Conservation (phyloP, 2,113 vertebrate genomes). For the Podocnemis expansa region DNA sequence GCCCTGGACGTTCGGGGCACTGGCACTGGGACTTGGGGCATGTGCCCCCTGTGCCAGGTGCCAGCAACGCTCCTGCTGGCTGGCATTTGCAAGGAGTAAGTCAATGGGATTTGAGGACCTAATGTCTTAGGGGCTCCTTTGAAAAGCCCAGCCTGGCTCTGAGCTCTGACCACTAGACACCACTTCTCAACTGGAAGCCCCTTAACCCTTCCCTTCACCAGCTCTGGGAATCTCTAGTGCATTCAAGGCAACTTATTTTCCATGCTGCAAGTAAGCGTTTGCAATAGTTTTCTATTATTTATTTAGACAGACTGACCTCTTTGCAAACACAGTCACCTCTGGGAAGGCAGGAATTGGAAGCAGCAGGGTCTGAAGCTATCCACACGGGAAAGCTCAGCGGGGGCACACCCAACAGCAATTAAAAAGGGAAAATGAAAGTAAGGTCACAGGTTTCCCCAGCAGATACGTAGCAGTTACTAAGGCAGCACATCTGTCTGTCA, state of each 20-base stretch:
- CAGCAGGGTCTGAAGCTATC: not conserved
- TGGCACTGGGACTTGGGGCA: too few species aligned
- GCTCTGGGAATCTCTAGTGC: not conserved
- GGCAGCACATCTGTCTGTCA: not conserved
- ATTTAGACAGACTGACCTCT: rapidly evolving
- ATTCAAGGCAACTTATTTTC: not conserved
- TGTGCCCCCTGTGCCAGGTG: too few species aligned
- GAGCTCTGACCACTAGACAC: not conserved
- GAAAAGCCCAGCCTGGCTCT: not conserved
- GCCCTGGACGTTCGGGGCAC: too few species aligned
- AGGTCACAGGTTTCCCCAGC: rapidly evolving
- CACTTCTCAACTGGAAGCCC: rapidly evolving
- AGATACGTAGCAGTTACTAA: not conserved
- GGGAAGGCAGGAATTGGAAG: rapidly evolving
- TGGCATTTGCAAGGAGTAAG: not conserved
- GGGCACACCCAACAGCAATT: not conserved
- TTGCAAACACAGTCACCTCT: rapidly evolving
- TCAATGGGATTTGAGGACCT: not conserved
- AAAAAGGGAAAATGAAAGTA: not conserved
- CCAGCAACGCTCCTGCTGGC: too few species aligned
- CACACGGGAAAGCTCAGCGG: not conserved
- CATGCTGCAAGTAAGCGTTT: rapidly evolving
- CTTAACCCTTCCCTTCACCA: too few species aligned
- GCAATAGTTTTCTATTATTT: not conserved
- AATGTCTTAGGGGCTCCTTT: not conserved